Percentiles rank a stretch among this genome's conserved stretches.
phyloP scores from a whole-genome alignment of 2,113 vertebrate species.

The Cnemophilus loriae region DNA sequence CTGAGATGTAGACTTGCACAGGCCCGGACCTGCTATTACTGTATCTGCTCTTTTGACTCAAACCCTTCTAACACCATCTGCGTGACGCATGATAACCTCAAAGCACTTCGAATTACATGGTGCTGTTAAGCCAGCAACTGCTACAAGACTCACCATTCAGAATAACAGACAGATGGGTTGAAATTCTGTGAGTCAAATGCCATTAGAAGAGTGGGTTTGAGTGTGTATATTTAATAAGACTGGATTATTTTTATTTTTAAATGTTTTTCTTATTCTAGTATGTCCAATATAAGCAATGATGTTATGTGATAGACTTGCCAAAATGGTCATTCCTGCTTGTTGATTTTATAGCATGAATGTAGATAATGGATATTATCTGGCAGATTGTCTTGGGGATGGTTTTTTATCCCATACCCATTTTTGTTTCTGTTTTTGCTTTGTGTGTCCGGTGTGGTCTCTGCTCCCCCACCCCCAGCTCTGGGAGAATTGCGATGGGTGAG shows the following conservation, averaged over 20 bases:
- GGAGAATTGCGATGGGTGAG: neutral
- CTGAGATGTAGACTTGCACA: neutral
- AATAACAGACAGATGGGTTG: neutral
- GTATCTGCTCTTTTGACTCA: neutral
- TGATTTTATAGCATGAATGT: neutral
- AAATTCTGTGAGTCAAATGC: neutral
- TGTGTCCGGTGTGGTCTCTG: accelerated
- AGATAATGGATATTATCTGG: neutral
- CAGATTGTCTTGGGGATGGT: neutral
- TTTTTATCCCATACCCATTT: neutral
- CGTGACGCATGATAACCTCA: neutral
- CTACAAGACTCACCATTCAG: neutral
- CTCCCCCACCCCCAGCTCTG: no score
- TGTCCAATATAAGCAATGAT: neutral
- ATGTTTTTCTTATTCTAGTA: neutral
- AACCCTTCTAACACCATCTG: neutral
- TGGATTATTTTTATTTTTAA: neutral
- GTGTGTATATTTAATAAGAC: neutral
- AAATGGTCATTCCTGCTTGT: neutral
- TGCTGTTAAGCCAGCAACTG: neutral
- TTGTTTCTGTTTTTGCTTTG: neutral
- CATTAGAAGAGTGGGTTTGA: neutral
- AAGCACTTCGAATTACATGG: neutral
- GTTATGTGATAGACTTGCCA: neutral
- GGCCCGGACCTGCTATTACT: neutral